Evolutionary conservation across 1,140 invertebrate species (phyloP), one percentile per base, ranked within the genome.

Genomic region (Macrotrachela quadricornifera): DNA sequence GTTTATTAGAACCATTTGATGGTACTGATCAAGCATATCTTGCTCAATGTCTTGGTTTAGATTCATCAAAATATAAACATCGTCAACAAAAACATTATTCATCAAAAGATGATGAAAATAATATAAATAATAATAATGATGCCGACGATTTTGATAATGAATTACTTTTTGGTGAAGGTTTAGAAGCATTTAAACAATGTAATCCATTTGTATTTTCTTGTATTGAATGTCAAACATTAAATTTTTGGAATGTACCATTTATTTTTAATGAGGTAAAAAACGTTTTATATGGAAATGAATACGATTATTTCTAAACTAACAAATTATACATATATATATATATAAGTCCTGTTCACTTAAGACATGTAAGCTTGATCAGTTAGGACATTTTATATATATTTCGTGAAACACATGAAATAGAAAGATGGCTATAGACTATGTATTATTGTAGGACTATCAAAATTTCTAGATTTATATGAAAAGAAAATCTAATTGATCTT

Each of bases 1-100:
- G 92, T 55, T 78, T 99, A 57, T 90, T 85, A 63, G 86, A 94
- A 57, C 90, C 90, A 14, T 85, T 99, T 38, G 84, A 92, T 59
- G 86, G 85, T 2, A 82, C 85, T 50, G 88, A 96, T 72, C 77
- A 82, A 21, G 80, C 80, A 49, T 76, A 82, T 53, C 78, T 99
- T 46, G 91, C 91, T 4, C 78, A 87, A 63, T 80, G 81, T 64
- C 73, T 99, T 50, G 91, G 90, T 67, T 38, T 54, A 38, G 46
- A 49, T 50, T 45, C 47, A 11, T 15, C 18, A 0, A 39, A 39
- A 36, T 49, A 49, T 46, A 54, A 42, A 45, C 46, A 48, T 4
- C 15, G 15, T 42, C 15, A 14, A 15, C 15, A 42, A 14, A 15
- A 14, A 14, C 15, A 14, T 1, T 42, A 42, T 14, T 1, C 3